A percentile compares a stretch with the other conserved stretches of the same genome.
Evolutionary conservation across 2,797 vertebrate genomes (phyloP).

Genomic region (Coracias cyanogaster): DNA sequence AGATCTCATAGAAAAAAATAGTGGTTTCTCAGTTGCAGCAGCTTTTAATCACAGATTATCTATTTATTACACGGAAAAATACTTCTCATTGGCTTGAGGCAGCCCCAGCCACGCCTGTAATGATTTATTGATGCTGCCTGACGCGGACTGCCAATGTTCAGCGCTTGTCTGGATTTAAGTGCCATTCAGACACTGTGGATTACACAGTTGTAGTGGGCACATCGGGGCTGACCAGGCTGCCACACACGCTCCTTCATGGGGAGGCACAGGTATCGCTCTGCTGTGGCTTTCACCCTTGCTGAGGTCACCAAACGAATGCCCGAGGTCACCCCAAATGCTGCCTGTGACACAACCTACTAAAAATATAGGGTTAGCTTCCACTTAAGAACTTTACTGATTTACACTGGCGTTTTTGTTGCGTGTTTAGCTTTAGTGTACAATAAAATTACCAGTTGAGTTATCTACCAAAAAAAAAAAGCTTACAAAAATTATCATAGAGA

Average conservation of each 20-base stretch:
- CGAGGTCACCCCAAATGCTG: background rate
- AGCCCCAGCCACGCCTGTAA: background rate
- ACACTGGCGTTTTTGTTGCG: background rate
- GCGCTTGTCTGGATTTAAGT: background rate
- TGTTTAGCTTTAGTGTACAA: background rate
- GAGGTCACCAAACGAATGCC: background rate
- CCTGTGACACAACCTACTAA: background rate
- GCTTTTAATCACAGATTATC: background rate
- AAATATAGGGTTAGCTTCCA: background rate
- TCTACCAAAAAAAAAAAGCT: background rate
- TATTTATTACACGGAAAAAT: background rate
- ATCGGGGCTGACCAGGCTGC: background rate
- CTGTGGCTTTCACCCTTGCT: background rate
- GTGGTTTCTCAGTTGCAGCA: background rate
- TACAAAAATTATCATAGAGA: background rate
- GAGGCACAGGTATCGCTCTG: background rate
- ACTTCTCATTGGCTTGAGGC: background rate
- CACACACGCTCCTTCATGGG: accelerated
- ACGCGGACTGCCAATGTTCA: background rate
- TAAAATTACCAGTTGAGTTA: background rate
- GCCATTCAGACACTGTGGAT: background rate
- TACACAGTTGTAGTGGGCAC: too few species aligned
- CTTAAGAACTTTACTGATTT: background rate
- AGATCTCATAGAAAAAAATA: background rate
- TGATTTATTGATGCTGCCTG: background rate